phyloP scores from a whole-genome alignment of 2,888 invertebrate genomes.

The Diadegma fenestrale region DNA sequence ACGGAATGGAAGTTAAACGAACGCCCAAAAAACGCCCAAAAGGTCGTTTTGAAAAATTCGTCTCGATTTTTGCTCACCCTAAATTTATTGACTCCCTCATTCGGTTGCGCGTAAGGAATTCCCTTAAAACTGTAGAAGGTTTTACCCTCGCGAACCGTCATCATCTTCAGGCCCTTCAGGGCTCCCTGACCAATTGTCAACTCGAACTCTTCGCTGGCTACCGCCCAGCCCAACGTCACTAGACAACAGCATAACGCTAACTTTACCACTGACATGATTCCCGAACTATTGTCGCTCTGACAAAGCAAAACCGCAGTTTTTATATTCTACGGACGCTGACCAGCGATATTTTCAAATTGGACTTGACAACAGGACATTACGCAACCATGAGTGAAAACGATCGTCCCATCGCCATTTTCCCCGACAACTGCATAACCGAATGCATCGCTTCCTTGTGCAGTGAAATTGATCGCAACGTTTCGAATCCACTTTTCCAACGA shows the following conservation, averaged over 20 bases:
- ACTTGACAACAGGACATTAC: constrained; percentile 70
- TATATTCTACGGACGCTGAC: constrained; percentile 59
- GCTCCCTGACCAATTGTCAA: constrained; percentile 79
- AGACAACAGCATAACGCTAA: constrained; percentile 69
- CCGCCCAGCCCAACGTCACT: constrained; percentile 46
- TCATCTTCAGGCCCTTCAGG: constrained; percentile 77
- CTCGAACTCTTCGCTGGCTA: constrained; percentile 75
- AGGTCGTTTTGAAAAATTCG: background rate
- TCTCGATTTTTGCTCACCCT: constrained; percentile 71
- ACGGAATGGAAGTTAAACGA: background rate
- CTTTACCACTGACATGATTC: constrained; percentile 74
- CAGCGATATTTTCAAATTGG: constrained; percentile 51
- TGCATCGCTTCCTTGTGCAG: background rate
- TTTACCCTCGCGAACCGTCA: constrained; percentile 73
- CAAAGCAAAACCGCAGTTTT: constrained; percentile 43
- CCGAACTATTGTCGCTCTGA: constrained; percentile 34
- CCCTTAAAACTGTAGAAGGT: constrained; percentile 80
- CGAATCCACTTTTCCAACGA: background rate
- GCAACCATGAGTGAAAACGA: constrained; percentile 63
- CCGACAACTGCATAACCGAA: constrained; percentile 35
- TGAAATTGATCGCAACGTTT: background rate
- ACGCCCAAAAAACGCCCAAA: background rate
- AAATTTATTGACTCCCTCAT: constrained; percentile 77
- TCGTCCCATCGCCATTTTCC: constrained; percentile 19
- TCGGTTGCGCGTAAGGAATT: constrained; percentile 80